Evolutionary conservation across 2,113 vertebrate species (phyloP).

Genomic region (Amazona guildingii): DNA sequence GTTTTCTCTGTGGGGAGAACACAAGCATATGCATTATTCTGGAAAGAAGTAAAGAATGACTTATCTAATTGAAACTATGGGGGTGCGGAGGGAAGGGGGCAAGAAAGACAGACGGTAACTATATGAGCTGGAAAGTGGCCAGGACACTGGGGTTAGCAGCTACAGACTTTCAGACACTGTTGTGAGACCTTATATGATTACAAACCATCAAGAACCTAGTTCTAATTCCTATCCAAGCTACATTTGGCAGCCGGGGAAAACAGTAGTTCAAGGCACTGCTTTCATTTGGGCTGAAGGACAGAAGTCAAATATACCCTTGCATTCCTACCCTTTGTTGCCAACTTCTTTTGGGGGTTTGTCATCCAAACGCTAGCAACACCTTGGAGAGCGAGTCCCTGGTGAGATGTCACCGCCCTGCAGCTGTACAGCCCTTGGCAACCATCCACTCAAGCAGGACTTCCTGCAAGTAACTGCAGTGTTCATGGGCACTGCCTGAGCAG

Average conservation of each 20-base stretch:
- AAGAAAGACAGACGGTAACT: slow-evolving; percentile 38
- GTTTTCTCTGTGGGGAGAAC: background rate
- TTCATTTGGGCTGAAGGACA: background rate
- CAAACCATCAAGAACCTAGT: background rate
- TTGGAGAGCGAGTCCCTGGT: background rate
- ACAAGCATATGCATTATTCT: background rate
- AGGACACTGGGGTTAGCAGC: slow-evolving; percentile 32
- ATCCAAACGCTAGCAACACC: background rate
- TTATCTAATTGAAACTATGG: slow-evolving; percentile 28
- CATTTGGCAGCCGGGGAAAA: background rate
- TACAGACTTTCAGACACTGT: background rate
- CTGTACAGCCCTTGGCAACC: background rate
- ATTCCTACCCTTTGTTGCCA: background rate
- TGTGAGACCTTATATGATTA: background rate
- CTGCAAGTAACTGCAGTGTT: background rate
- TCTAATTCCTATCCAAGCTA: background rate
- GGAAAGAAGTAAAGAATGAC: background rate
- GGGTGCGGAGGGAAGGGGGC: background rate
- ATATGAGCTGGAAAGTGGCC: slow-evolving; percentile 6
- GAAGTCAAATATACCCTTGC: background rate
- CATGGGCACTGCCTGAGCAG: background rate
- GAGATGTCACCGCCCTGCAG: background rate
- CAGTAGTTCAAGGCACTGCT: background rate
- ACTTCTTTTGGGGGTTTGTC: background rate
- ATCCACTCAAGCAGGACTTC: background rate